Evolutionary conservation across 1,140 invertebrate species (phyloP), one percentile per base, ranked within the genome.

Genomic region (Lamellibrachia luymesi): DNA sequence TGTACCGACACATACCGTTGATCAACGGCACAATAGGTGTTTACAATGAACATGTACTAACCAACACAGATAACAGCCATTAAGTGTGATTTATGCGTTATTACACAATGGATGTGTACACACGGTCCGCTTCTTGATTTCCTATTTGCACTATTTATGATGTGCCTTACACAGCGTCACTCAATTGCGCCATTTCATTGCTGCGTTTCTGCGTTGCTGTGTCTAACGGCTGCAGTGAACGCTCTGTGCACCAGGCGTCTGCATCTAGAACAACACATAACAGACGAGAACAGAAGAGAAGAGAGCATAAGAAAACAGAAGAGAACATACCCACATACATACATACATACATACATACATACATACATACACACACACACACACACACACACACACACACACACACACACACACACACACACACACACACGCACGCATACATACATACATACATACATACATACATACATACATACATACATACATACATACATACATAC

Each of bases 1-100:
- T 80, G 25, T 80, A 22, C 64, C 25, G 1, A 38, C 38, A 38
- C 38, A 38, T 38, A 38, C 8, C 64, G 64, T 80, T 80, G 64
- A 17, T 80, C 64, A 80, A 80, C 64, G 1, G 17, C 13, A 80
- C 64, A 80, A 80, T 80, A 80, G 13, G 64, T 80, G 64, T 80
- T 80, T 80, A 80, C 64, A 80, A 22, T 80, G 64, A 80, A 22
- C 52, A 56, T 4, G 64, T 80, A 22, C 64, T 80, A 80, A 80
- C 13, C 17, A 8, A 22, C 64, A 80, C 25, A 80, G 13, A 80
- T 80, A 80, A 17, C 64, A 80, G 13, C 64, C 64, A 80, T 80
- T 80, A 80, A 80, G 64, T 80, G 64, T 80, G 64, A 80, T 80
- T 80, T 80, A 80, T 80, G 64, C 64, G 13, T 80, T 80, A 80